Evolutionary conservation across 1,140 invertebrate species (phyloP).

Genomic region (Manduca sexta): DNA sequence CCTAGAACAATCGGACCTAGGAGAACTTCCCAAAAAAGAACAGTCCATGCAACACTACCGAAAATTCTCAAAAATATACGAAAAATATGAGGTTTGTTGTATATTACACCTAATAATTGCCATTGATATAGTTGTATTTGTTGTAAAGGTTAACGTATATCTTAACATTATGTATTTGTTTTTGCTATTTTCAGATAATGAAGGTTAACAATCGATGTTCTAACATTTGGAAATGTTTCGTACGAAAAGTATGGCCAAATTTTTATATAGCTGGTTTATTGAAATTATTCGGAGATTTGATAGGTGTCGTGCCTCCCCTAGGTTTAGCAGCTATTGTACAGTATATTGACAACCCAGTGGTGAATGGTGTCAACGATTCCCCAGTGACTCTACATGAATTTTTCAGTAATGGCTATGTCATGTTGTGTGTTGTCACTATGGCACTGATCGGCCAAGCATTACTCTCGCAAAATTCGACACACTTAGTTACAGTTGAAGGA

Average conservation of each 20-base stretch:
- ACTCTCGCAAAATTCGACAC: conserved; percentile 89
- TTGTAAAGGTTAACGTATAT: too few species aligned
- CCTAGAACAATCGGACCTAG: conserved; percentile 81
- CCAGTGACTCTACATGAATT: conserved; percentile 73
- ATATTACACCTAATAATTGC: too few species aligned
- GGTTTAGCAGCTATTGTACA: conserved; percentile 83
- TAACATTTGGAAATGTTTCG: conserved; percentile 78
- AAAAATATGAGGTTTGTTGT: conserved; percentile 56
- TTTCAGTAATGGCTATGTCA: conserved; percentile 84
- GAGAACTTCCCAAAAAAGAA: conserved; percentile 79
- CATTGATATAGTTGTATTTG: too few species aligned
- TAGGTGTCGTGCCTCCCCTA: conserved; percentile 84
- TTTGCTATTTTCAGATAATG: conserved; percentile 30
- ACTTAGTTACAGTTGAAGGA: conserved; percentile 86
- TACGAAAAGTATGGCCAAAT: conserved; percentile 80
- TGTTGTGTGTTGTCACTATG: conserved; percentile 82
- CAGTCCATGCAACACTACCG: conserved; percentile 71
- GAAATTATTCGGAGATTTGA: conserved; percentile 85
- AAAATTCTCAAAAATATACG: conserved; percentile 71
- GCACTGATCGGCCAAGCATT: conserved; percentile 84
- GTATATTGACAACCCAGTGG: conserved; percentile 71
- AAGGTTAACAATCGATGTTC: conserved; percentile 18
- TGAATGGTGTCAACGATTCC: conserved; percentile 15
- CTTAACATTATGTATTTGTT: too few species aligned
- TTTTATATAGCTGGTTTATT: conserved; percentile 82